Conservation (phyloP, 1,140 invertebrate species). For the Zophobas morio region DNA sequence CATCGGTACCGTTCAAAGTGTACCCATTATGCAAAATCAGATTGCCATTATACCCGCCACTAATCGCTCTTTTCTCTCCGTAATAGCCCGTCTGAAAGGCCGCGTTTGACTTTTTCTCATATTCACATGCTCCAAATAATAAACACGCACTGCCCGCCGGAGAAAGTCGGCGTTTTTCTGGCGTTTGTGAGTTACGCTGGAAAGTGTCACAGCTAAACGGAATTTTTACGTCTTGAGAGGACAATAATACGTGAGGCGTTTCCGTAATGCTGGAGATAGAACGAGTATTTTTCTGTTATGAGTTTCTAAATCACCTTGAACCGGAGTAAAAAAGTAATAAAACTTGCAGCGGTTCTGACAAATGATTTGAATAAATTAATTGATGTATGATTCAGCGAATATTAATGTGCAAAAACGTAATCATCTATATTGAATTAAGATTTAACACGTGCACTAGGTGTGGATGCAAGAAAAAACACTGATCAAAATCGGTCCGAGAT, state of each 20-base stretch:
- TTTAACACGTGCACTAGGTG: constrained; percentile 11
- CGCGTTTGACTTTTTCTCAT: background rate
- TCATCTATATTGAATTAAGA: constrained; percentile 10
- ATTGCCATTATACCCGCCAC: constrained; percentile 24
- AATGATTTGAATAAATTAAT: constrained; percentile 42
- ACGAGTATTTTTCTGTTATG: background rate
- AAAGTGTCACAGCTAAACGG: constrained; percentile 3
- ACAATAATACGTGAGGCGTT: background rate
- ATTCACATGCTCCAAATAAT: constrained; percentile 26
- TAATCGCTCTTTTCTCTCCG: constrained; percentile 29
- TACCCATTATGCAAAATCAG: constrained; percentile 42
- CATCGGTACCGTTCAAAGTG: constrained; percentile 45
- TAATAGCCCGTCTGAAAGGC: constrained; percentile 11
- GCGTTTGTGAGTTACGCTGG: background rate
- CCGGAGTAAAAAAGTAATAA: background rate
- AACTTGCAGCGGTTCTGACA: background rate
- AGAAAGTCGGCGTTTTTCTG: background rate
- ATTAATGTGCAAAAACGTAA: constrained; percentile 24
- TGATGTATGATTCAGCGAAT: constrained; percentile 27
- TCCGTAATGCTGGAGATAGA: background rate
- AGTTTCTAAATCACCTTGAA: constrained; percentile 26
- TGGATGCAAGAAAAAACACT: background rate
- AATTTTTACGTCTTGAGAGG: background rate
- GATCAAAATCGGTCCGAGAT: too few relatives aligned
- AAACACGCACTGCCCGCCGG: background rate